Evolutionary conservation across 2,888 invertebrate genomes (phyloP).

Genomic region (Nezara viridula): DNA sequence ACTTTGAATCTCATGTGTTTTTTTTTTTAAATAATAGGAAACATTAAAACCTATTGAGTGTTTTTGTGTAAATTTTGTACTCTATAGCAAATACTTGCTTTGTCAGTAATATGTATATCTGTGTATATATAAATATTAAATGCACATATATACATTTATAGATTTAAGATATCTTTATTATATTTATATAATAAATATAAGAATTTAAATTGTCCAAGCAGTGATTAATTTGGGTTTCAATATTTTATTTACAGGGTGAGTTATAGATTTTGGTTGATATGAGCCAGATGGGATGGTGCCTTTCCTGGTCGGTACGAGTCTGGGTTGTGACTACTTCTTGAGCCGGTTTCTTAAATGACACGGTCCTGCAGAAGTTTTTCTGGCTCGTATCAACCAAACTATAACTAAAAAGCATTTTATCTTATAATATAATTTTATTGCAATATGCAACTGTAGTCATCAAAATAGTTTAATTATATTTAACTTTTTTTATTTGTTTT

Average conservation of each 20-base stretch:
- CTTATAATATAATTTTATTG: neutral
- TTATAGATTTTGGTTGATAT: conserved; percentile 53
- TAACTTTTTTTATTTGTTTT: neutral
- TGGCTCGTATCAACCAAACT: conserved; percentile 51
- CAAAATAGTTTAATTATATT: neutral
- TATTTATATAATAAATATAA: neutral
- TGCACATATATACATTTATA: neutral
- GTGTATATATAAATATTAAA: neutral
- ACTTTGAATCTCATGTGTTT: neutral
- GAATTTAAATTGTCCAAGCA: neutral
- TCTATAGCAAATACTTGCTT: neutral
- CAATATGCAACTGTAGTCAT: neutral
- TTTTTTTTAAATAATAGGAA: too few relatives aligned
- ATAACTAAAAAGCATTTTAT: neutral
- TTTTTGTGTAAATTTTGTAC: neutral
- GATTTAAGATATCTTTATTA: conserved; percentile 6
- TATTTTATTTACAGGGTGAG: conserved; percentile 42
- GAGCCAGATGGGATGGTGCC: conserved; percentile 35
- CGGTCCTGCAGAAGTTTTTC: conserved; percentile 27
- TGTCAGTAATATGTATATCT: neutral
- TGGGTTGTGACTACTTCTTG: conserved; percentile 11
- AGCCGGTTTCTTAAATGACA: neutral
- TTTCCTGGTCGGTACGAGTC: neutral
- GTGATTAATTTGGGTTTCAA: conserved; percentile 12
- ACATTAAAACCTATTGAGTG: neutral